Evolutionary conservation across 2,888 invertebrate species (phyloP), one percentile per base, ranked within the genome.

Genomic region (Blera fallax): DNA sequence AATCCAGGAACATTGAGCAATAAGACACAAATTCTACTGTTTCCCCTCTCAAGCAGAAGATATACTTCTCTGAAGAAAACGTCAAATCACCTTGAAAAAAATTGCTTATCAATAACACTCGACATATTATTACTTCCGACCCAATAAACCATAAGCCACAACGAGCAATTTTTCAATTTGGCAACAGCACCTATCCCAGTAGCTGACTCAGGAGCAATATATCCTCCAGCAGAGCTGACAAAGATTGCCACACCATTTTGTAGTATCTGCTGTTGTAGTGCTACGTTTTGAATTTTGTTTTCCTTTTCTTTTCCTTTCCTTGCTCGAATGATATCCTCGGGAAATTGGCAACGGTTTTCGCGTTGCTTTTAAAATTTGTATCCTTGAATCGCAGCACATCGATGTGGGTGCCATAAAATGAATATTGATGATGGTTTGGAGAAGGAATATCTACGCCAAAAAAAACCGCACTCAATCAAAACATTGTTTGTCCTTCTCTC

Each of bases 121-220:
- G 18, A 21, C 10, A 10, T 45, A 24, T n/a, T 24, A 50, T 50
- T 50, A 50, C 50, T 50, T 50, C 11, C 50, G n/a, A 11, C 11
- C 11, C 24, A 21, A 24, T 24, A 50, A 50, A 11, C 50, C 24
- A 10, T 3, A 24, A 21, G 50, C 8, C 11, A 50, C 24, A 50
- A 50, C 14, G 11, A 54, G 29, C n/a, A 54, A 29, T 54, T 54
- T 54, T 29, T 54, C 52, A 54, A 54, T 54, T 54, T 29, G 27
- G 29, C 52, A 54, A 29, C 29, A 29, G 29, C 29, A 29, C 52
- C 27, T 29, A 6, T 27, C 6, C 11, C 11, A 40, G 40, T 0
- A 29, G 14, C 52, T 54, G 14, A 14, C 52, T 14, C 27, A 14
- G 11, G 3, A 54, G 16, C 29, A 27, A 54, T 54, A 14, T 40